Evolutionary conservation across 2,113 vertebrate species (phyloP), one percentile per base, ranked within the genome.

Genomic region (Corydoras maculifer): DNA sequence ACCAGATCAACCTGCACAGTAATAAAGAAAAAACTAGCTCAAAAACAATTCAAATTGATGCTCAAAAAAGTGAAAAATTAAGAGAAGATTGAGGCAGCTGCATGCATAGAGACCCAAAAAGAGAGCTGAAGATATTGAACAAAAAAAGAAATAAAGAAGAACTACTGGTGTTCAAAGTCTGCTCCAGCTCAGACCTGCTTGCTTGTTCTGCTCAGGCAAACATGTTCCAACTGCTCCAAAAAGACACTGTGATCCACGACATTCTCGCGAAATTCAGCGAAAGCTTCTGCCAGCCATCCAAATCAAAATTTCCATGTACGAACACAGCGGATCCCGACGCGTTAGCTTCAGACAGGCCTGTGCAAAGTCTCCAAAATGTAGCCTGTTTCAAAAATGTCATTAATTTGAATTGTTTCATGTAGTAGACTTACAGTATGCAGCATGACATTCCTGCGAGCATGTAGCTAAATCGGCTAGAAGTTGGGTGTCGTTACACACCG

Each of bases 101-200:
- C 18, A 25, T 25, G 18, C 18, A 25, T 25, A 25, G 18, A 25
- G 18, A 50, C 1, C 49, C 49, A 8, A 11, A 50, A 50, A 10
- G 51, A 8, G 11, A 53, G 51, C 51, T 53, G 51, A 53, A 3
- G 51, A 12, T 10, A 14, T 53, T 10, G 18, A 25, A 53, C 13
- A 53, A 53, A 12, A 53, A 53, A 53, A 12, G 13, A 55, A 6
- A 5, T 18, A 54, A 51, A 9, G 49, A 51, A 11, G 49, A 51
- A 14, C 65, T 58, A 5, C 8, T 25, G 31, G 50, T 49, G 72
- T 43, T 73, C 57, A 32, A 67, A 58, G 58, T 67, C 70, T 32
- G 29, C 14, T 67, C 77, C 65, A 75, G 69, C 68, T 48, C 50
- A 58, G 57, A 78, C 69, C 77, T 69, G 73, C 65, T 64, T 14